phyloP scores from a whole-genome alignment of 2,888 invertebrate species.

The Chesias legatella region DNA sequence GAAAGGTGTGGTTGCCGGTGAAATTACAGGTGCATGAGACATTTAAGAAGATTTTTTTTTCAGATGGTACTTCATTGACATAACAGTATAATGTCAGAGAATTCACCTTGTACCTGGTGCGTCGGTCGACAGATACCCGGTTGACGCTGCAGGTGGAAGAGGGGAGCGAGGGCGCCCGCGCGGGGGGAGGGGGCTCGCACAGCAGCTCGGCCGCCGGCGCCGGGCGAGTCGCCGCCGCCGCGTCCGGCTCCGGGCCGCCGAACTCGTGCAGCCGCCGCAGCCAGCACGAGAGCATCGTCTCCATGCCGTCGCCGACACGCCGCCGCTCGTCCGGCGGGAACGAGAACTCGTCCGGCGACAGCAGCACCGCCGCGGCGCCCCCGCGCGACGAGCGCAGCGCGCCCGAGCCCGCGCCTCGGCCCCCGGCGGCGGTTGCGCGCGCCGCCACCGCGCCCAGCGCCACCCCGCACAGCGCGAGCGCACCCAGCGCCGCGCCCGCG shows the following conservation, averaged over 20 bases:
- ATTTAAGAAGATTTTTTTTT: too few species aligned
- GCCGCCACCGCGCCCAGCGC: constrained; percentile 11
- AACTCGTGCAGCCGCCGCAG: constrained; percentile 91
- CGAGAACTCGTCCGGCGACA: constrained; percentile 40
- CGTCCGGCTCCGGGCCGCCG: constrained; percentile 90
- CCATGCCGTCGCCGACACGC: constrained; percentile 85
- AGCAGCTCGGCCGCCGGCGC: constrained; percentile 85
- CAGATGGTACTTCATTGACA: too few species aligned
- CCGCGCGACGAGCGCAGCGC: constrained; percentile 7
- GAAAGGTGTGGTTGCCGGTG: too few species aligned
- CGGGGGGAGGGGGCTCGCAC: constrained; percentile 83
- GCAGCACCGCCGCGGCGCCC: constrained; percentile 29
- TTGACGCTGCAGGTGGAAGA: constrained; percentile 74
- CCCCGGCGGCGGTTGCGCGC: too few species aligned
- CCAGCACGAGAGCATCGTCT: constrained; percentile 93
- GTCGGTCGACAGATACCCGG: constrained; percentile 80
- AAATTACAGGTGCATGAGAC: too few species aligned
- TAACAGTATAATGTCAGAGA: too few species aligned
- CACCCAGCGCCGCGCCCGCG: constrained; percentile 24
- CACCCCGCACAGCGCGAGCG: constrained; percentile 16
- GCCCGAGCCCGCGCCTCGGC: constrained; percentile 24
- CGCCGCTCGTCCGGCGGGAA: constrained; percentile 56
- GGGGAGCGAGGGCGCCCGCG: constrained; percentile 63
- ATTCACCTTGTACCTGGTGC: constrained; percentile 89
- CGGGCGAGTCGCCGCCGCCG: constrained; percentile 79